Base-by-base conservation (phyloP, 1,140 invertebrate genomes). In the Riptortus pedestris region DNA sequence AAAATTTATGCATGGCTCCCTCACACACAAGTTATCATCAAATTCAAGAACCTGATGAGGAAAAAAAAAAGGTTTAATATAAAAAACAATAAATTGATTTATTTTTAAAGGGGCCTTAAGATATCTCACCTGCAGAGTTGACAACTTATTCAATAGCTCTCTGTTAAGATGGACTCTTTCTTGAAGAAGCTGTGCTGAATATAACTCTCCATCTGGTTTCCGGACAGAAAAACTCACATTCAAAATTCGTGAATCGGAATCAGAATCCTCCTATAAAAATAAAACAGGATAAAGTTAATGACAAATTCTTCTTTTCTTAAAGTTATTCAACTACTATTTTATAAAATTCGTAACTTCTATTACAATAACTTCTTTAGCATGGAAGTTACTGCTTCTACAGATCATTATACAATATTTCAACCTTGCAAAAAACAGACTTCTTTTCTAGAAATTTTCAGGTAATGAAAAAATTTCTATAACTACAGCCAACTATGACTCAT, bases 1-100 rank as follows among this genome's bases (percentile, higher is more conserved):
- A 73, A 86, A 98, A 75, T 98, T 96, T 0, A 95, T 77, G 72
- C 96, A 99, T 0, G 95, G 95, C 72, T 99, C 96, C 20, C 87
- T 81, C 0, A 96, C 88, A 74, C 96, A 99, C 0, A 98, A 79
- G 75, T 98, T 96, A 73, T 98, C 96, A 73, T 96, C 93, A 75
- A 98, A 97, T 0, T 95, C 93, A 2, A 97, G 74, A 0, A 98
- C 90, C 80, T 91, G 70, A 20, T 72, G 67, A 67, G 20, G 60
- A 70, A 48, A 52, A 47, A 68, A 55, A n/a, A n/a, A n/a, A n/a
- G n/a, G n/a, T 27, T 11, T 43, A n/a, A n/a, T 11, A 43, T n/a
- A 43, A 11, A 43, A 43, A 11, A 38, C 31, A 38, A 14, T 5
- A 38, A 38, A 38, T 38, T 38, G 14, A 7, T 38, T 7, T 38